Evolutionary conservation across 2,797 vertebrate genomes (phyloP).

Genomic region (Myotis planiceps): DNA sequence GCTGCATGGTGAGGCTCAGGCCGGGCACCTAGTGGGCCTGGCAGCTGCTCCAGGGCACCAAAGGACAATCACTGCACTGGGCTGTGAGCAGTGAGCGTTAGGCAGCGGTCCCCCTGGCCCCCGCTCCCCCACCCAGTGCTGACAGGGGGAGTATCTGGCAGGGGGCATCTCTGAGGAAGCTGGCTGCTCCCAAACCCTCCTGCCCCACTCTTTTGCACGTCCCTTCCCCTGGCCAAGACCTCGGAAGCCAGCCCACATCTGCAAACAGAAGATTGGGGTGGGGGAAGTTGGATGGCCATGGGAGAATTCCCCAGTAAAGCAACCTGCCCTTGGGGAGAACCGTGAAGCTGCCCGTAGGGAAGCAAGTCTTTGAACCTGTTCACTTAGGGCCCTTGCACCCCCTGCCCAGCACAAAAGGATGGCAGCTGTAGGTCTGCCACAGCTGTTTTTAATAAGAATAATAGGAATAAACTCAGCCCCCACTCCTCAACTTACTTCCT

Average conservation of each 20-base stretch:
- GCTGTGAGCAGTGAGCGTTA: neutral
- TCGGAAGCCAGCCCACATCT: neutral
- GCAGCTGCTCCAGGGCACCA: constrained; percentile 80
- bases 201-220: constrained; percentile 69
- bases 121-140: too few species aligned
- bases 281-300: neutral
- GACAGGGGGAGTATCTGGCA: neutral
- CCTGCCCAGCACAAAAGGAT: constrained; percentile 75
- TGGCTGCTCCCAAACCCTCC: constrained; percentile 44
- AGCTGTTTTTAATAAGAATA: constrained; percentile 89
- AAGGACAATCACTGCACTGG: constrained; percentile 46
- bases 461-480: constrained; percentile 85
- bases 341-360: constrained; percentile 30
- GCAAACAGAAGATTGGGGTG: neutral
- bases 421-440: constrained; percentile 84
- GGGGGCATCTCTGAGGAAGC: neutral
- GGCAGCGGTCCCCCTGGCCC: neutral
- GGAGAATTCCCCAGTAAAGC: neutral
- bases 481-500: constrained; percentile 85
- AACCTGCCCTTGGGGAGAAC: constrained; percentile 60
- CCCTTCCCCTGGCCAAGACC: constrained; percentile 75
- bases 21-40: constrained; percentile 60
- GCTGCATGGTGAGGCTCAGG: constrained; percentile 83
- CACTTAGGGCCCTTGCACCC: constrained; percentile 79
- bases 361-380: constrained; percentile 71